Percentiles rank a stretch among this genome's conserved stretches.
These are phyloP conservation scores for Mustela lutreola DNA, from an alignment of 2,113 vertebrate species.

Conservation along the genomic window DNA sequence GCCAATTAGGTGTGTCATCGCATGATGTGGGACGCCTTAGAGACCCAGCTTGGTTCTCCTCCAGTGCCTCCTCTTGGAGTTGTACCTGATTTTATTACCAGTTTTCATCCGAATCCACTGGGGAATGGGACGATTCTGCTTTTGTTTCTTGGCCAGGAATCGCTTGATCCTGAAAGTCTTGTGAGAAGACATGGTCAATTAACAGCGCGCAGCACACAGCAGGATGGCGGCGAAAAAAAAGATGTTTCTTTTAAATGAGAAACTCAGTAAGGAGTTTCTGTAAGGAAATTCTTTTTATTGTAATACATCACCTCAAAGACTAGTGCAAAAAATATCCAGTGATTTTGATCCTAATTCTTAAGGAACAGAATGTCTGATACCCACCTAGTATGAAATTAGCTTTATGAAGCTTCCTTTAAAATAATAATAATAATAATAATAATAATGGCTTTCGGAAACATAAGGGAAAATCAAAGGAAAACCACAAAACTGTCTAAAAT, in stretches of 20 bases:
- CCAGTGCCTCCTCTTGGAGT: no score
- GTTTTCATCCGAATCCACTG: no score
- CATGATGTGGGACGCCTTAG: no score
- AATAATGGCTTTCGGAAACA: not conserved
- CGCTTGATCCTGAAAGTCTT: no score
- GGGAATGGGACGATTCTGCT: no score
- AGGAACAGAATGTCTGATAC: not conserved
- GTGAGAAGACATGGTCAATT: no score
- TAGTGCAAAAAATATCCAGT: not conserved
- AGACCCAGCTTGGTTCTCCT: no score
- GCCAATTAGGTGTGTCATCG: no score
- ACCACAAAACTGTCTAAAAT: not conserved
- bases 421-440: not conserved
- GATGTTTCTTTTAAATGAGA: slow-evolving; percentile 51
- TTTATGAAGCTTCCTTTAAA: not conserved
- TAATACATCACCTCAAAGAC: slow-evolving; percentile 8
- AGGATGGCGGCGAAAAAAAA: no score
- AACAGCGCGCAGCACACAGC: no score
- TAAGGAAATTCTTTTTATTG: slow-evolving; percentile 17
- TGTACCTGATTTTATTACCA: no score
- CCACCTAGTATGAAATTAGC: not conserved
- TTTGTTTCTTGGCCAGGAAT: no score
- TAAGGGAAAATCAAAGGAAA: not conserved
- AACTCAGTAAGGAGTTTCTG: not conserved
- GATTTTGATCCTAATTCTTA: not conserved